phyloP scores from a whole-genome alignment of 2,888 invertebrate species.

The Acanthopleura granulata region DNA sequence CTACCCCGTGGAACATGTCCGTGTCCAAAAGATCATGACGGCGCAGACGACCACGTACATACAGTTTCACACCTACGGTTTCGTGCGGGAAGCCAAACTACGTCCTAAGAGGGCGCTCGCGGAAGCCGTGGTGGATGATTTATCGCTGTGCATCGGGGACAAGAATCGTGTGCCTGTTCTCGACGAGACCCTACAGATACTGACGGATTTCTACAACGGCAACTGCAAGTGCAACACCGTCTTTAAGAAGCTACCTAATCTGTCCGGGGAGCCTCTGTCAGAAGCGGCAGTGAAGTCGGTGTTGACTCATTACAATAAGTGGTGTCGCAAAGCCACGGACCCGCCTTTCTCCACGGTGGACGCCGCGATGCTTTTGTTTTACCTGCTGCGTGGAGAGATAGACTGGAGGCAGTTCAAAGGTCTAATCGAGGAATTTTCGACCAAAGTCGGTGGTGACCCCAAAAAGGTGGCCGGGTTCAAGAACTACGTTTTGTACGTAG shows the following conservation, averaged over 20 bases:
- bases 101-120: background rate
- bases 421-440: background rate
- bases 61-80: background rate
- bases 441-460: background rate
- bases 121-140: background rate
- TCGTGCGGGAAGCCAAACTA: background rate
- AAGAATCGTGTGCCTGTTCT: background rate
- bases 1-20: background rate
- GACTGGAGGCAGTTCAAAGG: background rate
- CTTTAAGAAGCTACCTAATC: background rate
- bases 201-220: background rate
- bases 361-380: background rate
- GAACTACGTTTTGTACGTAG: background rate
- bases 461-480: background rate
- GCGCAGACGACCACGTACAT: conserved; percentile 7
- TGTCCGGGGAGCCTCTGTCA: background rate
- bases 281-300: background rate
- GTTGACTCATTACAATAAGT: background rate
- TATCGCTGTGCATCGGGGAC: background rate
- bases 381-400: background rate
- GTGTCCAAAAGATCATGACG: background rate
- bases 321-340: background rate
- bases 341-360: background rate
- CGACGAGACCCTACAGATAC: background rate
- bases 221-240: conserved; percentile 3